phyloP scores from a whole-genome alignment of 2,888 invertebrate genomes.

The Griposia aprilina region DNA sequence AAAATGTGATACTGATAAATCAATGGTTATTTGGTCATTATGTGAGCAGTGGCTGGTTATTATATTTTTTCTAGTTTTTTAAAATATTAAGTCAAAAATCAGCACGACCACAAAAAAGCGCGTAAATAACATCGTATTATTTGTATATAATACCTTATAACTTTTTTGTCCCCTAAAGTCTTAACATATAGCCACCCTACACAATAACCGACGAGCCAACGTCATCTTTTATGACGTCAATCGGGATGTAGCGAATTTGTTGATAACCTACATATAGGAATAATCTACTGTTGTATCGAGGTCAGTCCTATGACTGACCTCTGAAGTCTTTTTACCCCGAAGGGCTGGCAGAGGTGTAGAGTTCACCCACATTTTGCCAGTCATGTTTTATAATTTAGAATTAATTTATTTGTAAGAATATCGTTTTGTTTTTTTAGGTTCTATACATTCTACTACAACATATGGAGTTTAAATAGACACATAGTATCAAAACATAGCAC shows the following conservation, averaged over 20 bases:
- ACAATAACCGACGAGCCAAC: slow-evolving; percentile 55
- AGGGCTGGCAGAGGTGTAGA: not conserved
- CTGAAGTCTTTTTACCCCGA: not conserved
- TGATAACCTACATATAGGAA: slow-evolving; percentile 40
- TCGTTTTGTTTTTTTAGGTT: too few species aligned
- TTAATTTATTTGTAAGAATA: too few species aligned
- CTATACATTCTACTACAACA: too few species aligned
- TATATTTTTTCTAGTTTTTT: not conserved
- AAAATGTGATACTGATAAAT: not conserved
- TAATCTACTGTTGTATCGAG: slow-evolving; percentile 54
- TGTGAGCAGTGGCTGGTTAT: not conserved
- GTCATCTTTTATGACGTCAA: slow-evolving; percentile 60
- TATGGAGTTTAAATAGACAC: not conserved
- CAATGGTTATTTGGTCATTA: not conserved
- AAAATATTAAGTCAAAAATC: not conserved
- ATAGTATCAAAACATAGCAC: not conserved
- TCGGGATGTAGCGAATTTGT: slow-evolving; percentile 51
- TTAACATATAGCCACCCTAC: slow-evolving; percentile 52
- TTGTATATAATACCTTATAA: not conserved
- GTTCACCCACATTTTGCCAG: not conserved
- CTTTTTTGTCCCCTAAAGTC: not conserved
- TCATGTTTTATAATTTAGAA: not conserved
- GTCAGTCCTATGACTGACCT: slow-evolving; percentile 8
- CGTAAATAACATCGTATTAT: not conserved
- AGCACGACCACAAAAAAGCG: not conserved